Conservation (phyloP, 2,113 vertebrate genomes). For the Taxidea taxus region DNA sequence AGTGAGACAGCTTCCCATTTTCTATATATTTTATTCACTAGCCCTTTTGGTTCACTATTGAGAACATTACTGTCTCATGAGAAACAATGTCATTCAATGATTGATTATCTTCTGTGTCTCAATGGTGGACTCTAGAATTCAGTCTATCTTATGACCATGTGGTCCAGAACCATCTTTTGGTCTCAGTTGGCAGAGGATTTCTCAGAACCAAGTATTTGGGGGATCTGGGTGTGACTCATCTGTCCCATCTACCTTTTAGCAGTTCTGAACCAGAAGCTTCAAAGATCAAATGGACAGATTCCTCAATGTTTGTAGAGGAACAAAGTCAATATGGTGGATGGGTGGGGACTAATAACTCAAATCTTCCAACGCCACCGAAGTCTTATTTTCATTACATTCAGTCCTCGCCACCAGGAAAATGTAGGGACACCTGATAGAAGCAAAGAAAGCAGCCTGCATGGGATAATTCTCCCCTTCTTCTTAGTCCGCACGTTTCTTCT, state of each 20-base stretch:
- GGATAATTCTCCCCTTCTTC: neutral
- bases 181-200: neutral
- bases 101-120: neutral
- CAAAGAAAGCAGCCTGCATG: too few relatives aligned
- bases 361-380: fast-evolving
- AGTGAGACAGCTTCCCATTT: neutral
- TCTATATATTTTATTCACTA: fast-evolving
- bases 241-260: neutral
- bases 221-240: neutral
- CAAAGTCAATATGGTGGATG: fast-evolving
- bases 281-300: too few relatives aligned
- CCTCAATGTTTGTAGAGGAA: neutral
- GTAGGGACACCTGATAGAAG: neutral
- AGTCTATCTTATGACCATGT: neutral
- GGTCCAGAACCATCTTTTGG: neutral
- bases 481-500: too few relatives aligned
- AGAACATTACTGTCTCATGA: fast-evolving
- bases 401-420: neutral
- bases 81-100: fast-evolving
- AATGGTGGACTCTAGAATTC: neutral
- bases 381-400: neutral
- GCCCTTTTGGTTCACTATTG: neutral
- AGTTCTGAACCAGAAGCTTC: neutral
- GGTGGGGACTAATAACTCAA: neutral
- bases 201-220: neutral